Evolutionary conservation across 2,797 vertebrate genomes (phyloP).

Genomic region (Aeoliscus strigatus): DNA sequence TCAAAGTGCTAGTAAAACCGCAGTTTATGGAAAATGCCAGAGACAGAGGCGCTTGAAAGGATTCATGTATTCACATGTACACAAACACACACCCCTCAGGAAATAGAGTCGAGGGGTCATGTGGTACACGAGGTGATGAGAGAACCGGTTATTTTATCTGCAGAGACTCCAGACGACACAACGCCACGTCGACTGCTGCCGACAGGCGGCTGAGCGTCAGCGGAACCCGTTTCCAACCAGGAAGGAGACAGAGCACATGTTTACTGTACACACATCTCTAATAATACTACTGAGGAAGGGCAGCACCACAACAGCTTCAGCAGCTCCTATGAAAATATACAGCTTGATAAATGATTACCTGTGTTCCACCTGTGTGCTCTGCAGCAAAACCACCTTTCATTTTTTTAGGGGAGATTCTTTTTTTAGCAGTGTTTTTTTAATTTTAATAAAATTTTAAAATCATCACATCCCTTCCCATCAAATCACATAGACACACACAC

Average conservation of each 20-base stretch:
- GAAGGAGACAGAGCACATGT: not conserved
- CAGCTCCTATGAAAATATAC: no score
- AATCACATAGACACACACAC: no score
- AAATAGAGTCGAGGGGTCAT: constrained; percentile 43
- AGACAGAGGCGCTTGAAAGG: constrained; percentile 34
- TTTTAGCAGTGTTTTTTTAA: no score
- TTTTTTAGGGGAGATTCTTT: no score
- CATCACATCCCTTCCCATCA: no score
- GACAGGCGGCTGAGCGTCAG: constrained; percentile 14
- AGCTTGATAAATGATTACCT: no score
- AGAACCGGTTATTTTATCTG: constrained; percentile 51
- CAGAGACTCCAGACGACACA: constrained; percentile 38
- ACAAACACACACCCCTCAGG: constrained; percentile 21
- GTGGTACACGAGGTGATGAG: constrained; percentile 35
- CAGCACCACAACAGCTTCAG: not conserved
- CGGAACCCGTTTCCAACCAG: constrained; percentile 10
- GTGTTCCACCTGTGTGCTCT: no score
- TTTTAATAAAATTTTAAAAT: no score
- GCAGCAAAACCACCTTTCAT: no score
- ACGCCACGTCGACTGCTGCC: constrained; percentile 38
- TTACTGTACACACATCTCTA: not conserved
- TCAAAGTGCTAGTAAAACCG: constrained; percentile 30
- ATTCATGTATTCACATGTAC: constrained; percentile 27
- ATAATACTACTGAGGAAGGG: not conserved
- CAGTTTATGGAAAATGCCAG: constrained; percentile 23